These are phyloP conservation scores for Nasonia longicornis DNA, from an alignment of 1,140 invertebrate genomes.

Conservation along the genomic window DNA sequence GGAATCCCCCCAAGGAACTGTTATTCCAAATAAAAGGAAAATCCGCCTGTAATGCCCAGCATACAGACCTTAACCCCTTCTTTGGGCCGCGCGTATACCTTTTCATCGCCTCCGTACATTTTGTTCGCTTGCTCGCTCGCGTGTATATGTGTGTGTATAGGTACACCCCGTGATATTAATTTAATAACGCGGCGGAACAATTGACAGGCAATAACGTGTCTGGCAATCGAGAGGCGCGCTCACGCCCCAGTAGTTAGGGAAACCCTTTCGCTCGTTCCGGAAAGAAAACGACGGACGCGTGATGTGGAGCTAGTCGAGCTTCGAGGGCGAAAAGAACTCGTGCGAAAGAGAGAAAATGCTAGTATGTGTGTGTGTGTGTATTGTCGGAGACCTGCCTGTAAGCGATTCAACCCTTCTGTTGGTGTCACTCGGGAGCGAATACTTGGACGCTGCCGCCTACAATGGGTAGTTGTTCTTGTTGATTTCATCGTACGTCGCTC, in stretches of 20 bases:
- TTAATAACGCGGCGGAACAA: constrained; percentile 68
- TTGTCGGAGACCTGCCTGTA: constrained; percentile 34
- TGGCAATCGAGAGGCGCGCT: constrained; percentile 61
- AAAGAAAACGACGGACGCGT: neutral
- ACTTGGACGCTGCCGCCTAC: constrained; percentile 50
- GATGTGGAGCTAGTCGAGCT: constrained; percentile 15
- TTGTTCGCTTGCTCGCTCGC: too few species aligned
- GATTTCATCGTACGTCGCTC: constrained; percentile 68
- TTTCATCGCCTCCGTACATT: neutral
- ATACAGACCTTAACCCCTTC: constrained; percentile 47
- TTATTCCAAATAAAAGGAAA: constrained; percentile 58
- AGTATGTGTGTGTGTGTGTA: neutral
- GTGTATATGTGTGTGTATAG: neutral
- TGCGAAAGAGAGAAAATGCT: constrained; percentile 38
- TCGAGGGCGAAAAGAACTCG: constrained; percentile 1
- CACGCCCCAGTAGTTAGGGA: constrained; percentile 51
- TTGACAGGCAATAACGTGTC: constrained; percentile 68
- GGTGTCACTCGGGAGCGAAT: constrained; percentile 65
- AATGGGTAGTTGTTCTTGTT: constrained; percentile 67
- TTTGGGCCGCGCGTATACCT: neutral
- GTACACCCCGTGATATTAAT: constrained; percentile 63
- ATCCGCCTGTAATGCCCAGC: constrained; percentile 48
- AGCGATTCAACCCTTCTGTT: constrained; percentile 64
- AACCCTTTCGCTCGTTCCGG: constrained; percentile 52
- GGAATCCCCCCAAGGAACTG: constrained; percentile 58